Conservation (phyloP, 2,797 vertebrate genomes). For the Crax fasciolata region DNA sequence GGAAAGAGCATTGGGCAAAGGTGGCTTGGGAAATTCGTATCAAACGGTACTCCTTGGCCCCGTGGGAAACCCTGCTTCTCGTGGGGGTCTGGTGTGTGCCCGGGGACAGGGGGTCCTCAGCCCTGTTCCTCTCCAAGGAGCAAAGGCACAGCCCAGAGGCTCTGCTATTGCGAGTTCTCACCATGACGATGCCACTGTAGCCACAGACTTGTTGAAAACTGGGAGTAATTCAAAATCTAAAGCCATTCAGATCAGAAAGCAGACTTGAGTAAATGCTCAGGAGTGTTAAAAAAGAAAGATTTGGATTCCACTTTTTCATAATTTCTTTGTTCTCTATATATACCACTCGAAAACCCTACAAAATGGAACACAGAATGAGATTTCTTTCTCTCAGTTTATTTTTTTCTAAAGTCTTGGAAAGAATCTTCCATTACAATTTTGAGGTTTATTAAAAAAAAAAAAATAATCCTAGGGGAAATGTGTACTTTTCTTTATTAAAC, state of each 20-base stretch:
- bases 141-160: fast-evolving
- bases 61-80: fast-evolving
- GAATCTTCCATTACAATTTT: slow-evolving; percentile 21
- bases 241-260: not conserved
- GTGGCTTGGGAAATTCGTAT: not conserved
- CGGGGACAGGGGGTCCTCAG: not conserved
- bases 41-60: fast-evolving
- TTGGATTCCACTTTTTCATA: not conserved
- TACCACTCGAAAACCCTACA: not conserved
- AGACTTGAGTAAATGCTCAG: not conserved
- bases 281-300: not conserved
- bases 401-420: slow-evolving; percentile 17
- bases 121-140: not conserved
- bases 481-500: slow-evolving; percentile 47
- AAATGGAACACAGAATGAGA: slow-evolving; percentile 9
- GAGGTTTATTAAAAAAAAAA: slow-evolving; percentile 41
- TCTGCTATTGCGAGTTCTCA: not conserved
- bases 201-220: not conserved
- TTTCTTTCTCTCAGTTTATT: slow-evolving; percentile 31
- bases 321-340: not conserved
- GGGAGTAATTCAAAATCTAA: not conserved
- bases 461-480: slow-evolving; percentile 4
- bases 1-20: not conserved
- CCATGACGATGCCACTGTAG: not conserved
- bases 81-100: fast-evolving